phyloP scores from a whole-genome alignment of 23 tunicate genomes.

The Oikopleura vanhoeffeni region DNA sequence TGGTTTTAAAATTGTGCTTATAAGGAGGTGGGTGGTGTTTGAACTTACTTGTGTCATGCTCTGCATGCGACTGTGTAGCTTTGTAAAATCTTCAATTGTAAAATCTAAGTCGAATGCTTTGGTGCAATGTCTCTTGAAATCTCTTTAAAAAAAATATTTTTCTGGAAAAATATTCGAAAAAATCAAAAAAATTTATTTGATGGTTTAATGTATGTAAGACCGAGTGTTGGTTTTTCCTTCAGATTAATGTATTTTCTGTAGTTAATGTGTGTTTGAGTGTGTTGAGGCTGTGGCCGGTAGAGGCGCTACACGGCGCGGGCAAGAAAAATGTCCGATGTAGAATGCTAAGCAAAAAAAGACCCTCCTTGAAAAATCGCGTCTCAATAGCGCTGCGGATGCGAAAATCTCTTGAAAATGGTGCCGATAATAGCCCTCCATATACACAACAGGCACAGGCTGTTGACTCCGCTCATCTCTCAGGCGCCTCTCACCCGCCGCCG shows the following conservation, averaged over 20 bases:
- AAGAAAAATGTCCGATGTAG: not conserved
- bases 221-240: not conserved
- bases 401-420: not conserved
- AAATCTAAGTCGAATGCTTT: not conserved
- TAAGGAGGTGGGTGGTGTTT: not conserved
- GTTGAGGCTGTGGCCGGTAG: not conserved
- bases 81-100: too few species aligned
- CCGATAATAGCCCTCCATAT: conserved; percentile 4
- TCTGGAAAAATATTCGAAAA: not conserved
- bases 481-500: too few species aligned
- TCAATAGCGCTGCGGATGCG: not conserved
- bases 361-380: too few species aligned
- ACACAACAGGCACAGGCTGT: too few species aligned
- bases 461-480: too few species aligned
- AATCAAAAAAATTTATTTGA: not conserved
- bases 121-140: not conserved
- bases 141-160: not conserved
- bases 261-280: conserved; percentile 13
- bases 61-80: too few species aligned
- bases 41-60: not conserved
- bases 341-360: too few species aligned
- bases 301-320: not conserved
- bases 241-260: conserved; percentile 17
- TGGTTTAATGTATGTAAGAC: not conserved
- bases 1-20: too few species aligned